These are phyloP conservation scores for Drosophila siamana DNA, from an alignment of 2,888 invertebrate genomes.

Conservation along the genomic window DNA sequence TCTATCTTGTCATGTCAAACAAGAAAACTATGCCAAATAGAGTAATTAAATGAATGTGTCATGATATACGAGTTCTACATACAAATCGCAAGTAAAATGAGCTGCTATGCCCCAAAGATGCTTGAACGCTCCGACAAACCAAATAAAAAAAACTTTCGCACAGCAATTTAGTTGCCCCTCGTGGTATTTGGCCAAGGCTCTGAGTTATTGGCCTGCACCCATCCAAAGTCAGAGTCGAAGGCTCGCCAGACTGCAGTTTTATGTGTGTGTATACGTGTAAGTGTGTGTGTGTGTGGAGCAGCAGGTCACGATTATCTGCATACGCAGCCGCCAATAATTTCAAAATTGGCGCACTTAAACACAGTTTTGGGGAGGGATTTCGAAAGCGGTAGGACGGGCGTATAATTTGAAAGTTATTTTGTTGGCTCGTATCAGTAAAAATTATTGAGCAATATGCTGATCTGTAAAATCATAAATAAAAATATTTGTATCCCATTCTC, in stretches of 20 bases:
- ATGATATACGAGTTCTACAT: slow-evolving; percentile 50
- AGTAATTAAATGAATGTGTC: slow-evolving; percentile 69
- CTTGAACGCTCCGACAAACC: not conserved
- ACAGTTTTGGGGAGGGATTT: slow-evolving; percentile 18
- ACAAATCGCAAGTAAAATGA: slow-evolving; percentile 30
- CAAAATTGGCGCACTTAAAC: slow-evolving; percentile 83
- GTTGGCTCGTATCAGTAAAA: slow-evolving; percentile 60
- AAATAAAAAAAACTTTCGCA: slow-evolving; percentile 45
- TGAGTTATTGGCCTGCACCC: slow-evolving; percentile 59
- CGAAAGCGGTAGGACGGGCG: not conserved
- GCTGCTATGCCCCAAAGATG: slow-evolving; percentile 12
- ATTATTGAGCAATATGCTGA: slow-evolving; percentile 85
- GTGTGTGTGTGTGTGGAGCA: slow-evolving; percentile 57
- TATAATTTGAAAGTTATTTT: slow-evolving; percentile 80
- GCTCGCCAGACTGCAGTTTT: slow-evolving; percentile 25
- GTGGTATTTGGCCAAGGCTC: slow-evolving; percentile 43
- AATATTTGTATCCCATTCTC: slow-evolving; percentile 67
- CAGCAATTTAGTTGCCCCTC: slow-evolving; percentile 48
- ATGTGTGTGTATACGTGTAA: slow-evolving; percentile 43
- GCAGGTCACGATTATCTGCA: slow-evolving; percentile 84
- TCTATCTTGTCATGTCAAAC: not conserved
- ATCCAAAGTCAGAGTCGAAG: slow-evolving; percentile 4
- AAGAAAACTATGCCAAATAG: slow-evolving; percentile 62
- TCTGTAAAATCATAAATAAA: slow-evolving; percentile 85
- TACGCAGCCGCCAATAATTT: slow-evolving; percentile 81